These are phyloP conservation scores for Craniophora ligustri DNA, from an alignment of 2,888 invertebrate species.

Conservation along the genomic window DNA sequence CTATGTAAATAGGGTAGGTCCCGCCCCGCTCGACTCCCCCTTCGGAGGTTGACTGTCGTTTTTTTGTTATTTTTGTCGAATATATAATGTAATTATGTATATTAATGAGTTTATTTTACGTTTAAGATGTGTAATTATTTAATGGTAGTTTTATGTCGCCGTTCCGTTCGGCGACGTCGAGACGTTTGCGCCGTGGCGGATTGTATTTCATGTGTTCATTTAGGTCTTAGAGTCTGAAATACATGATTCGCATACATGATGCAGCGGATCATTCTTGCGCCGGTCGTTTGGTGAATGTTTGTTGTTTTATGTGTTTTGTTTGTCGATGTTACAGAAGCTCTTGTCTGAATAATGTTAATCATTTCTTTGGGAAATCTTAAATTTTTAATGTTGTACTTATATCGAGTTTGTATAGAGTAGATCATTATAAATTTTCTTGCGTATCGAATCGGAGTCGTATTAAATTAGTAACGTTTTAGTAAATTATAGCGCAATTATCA, in stretches of 20 bases:
- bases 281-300: conserved; percentile 81
- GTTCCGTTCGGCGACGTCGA: conserved; percentile 68
- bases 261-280: conserved; percentile 75
- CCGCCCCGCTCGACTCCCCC: conserved; percentile 34
- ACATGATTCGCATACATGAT: conserved; percentile 75
- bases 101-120: conserved; percentile 87
- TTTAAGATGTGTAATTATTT: conserved; percentile 87
- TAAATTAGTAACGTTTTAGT: conserved; percentile 44
- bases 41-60: conserved; percentile 67
- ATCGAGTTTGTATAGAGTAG: conserved; percentile 55
- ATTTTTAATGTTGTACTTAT: conserved; percentile 52
- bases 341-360: conserved; percentile 87
- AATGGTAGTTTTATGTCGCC: conserved; percentile 76
- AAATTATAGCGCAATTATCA: conserved; percentile 47
- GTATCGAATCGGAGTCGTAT: conserved; percentile 35
- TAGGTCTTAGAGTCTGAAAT: conserved; percentile 86
- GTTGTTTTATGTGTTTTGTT: conserved; percentile 86
- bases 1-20: conserved; percentile 57
- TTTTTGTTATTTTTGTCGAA: conserved; percentile 84
- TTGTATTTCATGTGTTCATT: conserved; percentile 88
- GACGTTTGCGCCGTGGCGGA: conserved; percentile 72
- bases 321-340: conserved; percentile 80
- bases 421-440: conserved; percentile 51
- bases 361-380: conserved; percentile 80
- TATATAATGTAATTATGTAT: conserved; percentile 88